Evolutionary conservation across 2,888 invertebrate species (phyloP).

Genomic region (Elgonia sp.): DNA sequence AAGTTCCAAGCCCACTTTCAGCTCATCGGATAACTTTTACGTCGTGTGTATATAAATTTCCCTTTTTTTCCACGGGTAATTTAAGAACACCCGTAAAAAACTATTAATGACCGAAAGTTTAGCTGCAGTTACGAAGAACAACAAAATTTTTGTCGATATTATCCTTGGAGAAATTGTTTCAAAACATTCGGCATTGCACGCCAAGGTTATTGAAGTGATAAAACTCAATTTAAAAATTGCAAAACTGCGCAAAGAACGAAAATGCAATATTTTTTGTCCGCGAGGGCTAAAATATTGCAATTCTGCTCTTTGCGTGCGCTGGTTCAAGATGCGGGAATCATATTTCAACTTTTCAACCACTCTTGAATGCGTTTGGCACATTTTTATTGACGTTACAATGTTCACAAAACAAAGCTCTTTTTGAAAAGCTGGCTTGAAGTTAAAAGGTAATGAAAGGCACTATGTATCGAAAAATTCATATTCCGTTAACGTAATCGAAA

Average conservation of each 20-base stretch:
- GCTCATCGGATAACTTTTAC: not conserved
- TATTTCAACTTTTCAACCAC: slow-evolving; percentile 18
- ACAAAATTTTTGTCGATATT: slow-evolving; percentile 25
- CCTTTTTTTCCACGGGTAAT: slow-evolving; percentile 3
- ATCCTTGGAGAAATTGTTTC: slow-evolving; percentile 11
- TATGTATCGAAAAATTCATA: no score
- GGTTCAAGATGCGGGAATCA: slow-evolving; percentile 32
- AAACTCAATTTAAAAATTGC: slow-evolving; percentile 40
- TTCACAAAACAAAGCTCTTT: slow-evolving; percentile 5
- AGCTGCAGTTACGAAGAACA: slow-evolving; percentile 18
- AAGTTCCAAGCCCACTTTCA: no score
- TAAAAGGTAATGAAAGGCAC: no score
- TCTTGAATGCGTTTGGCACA: slow-evolving; percentile 13
- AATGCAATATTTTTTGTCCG: slow-evolving; percentile 26
- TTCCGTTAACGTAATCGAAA: no score
- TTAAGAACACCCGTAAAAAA: slow-evolving; percentile 29
- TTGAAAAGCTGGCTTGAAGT: not conserved
- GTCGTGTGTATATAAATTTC: not conserved
- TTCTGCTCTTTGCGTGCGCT: slow-evolving; percentile 24
- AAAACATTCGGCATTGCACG: not conserved
- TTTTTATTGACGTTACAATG: slow-evolving; percentile 28
- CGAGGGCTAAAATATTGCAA: slow-evolving; percentile 32
- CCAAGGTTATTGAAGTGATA: slow-evolving; percentile 34
- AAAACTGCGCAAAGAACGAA: slow-evolving; percentile 2
- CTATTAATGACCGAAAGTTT: slow-evolving; percentile 45